A percentile compares a stretch with the other conserved stretches of the same genome.
Evolutionary conservation across 2,888 invertebrate species (phyloP).

Genomic region (Drosophila rubida): DNA sequence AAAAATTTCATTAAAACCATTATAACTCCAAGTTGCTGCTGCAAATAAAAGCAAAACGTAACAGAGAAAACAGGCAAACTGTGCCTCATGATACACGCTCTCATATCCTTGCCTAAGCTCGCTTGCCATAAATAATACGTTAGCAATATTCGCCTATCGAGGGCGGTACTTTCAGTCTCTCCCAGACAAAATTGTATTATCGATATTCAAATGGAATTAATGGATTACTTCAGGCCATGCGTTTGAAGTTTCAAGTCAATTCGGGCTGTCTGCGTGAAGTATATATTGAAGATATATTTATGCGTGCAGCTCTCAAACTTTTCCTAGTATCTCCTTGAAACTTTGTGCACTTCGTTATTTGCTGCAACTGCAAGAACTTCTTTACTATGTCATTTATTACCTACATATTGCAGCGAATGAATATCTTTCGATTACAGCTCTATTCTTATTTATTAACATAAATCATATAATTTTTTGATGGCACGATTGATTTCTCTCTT

Average conservation of each 20-base stretch:
- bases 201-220: conserved; percentile 6
- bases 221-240: not conserved
- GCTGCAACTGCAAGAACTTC: too few relatives aligned
- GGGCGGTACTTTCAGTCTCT: conserved; percentile 27
- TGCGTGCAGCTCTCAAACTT: not conserved
- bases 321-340: not conserved
- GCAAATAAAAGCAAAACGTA: conserved; percentile 26
- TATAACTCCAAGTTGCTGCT: conserved; percentile 62
- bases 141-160: conserved; percentile 32
- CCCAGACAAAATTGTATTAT: conserved; percentile 4
- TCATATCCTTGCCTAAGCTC: conserved; percentile 17
- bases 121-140: conserved; percentile 16
- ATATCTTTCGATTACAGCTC: too few relatives aligned
- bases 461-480: too few relatives aligned
- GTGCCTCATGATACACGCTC: not conserved
- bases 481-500: too few relatives aligned
- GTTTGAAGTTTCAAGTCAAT: not conserved
- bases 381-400: not conserved
- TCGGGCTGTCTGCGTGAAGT: not conserved
- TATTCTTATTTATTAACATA: too few relatives aligned
- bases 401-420: too few relatives aligned
- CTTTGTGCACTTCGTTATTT: not conserved
- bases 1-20: conserved; percentile 79
- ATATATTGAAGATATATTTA: too few relatives aligned
- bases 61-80: conserved; percentile 10